Percentiles rank a stretch among this genome's conserved stretches.
Evolutionary conservation across 2,113 vertebrate species (phyloP).

Genomic region (Nansenia antarctica): DNA sequence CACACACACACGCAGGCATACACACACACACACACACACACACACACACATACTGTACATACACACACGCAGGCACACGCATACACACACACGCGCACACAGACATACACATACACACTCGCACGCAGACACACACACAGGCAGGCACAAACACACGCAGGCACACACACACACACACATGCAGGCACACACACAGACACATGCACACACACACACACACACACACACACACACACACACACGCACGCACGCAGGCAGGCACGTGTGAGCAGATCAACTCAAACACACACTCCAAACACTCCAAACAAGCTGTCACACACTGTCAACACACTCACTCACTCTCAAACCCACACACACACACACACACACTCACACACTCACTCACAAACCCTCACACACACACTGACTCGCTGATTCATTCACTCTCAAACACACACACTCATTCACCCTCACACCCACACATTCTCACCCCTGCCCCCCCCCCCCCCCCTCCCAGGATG

Average conservation of each 20-base stretch:
- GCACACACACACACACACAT: too few species aligned
- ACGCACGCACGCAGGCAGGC: not conserved
- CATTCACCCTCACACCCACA: not conserved
- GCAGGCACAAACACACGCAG: not conserved
- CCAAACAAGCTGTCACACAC: too few species aligned
- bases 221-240: too few species aligned
- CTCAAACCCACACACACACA: not conserved
- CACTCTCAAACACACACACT: not conserved
- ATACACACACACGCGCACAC: not conserved
- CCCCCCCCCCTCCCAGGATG: conserved; percentile 79
- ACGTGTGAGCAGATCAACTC: too few species aligned
- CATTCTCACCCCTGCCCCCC: not conserved
- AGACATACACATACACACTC: not conserved
- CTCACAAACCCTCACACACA: too few species aligned
- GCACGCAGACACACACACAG: not conserved
- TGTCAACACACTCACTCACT: not conserved
- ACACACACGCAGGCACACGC: not conserved
- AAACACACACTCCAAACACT: too few species aligned
- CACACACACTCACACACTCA: not conserved
- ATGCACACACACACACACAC: too few species aligned
- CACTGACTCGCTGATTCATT: not conserved
- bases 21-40: not conserved
- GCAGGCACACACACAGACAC: too few species aligned
- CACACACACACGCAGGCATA: not conserved
- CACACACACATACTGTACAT: not conserved